Percentiles rank a stretch among this genome's conserved stretches.
phyloP scores from a whole-genome alignment of 2,888 invertebrate species.

The Adineta ricciae region DNA sequence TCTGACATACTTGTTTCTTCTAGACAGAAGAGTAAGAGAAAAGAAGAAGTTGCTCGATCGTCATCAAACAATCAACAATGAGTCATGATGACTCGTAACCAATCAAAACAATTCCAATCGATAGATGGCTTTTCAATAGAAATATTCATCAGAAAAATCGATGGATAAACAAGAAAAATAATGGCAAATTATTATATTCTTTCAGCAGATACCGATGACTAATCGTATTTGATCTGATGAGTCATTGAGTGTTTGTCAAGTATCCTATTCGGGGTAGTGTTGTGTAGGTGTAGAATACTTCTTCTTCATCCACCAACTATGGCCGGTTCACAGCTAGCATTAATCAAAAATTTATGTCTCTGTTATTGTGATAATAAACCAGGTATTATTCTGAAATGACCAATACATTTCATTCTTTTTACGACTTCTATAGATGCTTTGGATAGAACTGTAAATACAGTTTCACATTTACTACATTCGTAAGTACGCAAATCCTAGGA shows the following conservation, averaged over 20 bases:
- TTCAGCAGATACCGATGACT: neutral
- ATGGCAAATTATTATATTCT: neutral
- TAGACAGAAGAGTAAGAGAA: neutral
- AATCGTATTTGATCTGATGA: neutral
- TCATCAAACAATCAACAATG: neutral
- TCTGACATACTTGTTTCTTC: too few relatives aligned
- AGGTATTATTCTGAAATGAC: neutral
- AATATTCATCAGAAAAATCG: neutral
- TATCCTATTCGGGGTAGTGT: neutral
- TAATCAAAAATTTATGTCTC: constrained; percentile 17
- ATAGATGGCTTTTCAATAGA: neutral
- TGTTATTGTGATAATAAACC: constrained; percentile 21
- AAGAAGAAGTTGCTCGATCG: neutral
- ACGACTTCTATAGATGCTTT: neutral
- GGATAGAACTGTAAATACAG: neutral
- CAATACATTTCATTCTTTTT: neutral
- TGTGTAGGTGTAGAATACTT: too few relatives aligned
- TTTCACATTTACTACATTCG: neutral
- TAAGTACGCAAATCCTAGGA: neutral
- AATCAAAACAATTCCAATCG: neutral
- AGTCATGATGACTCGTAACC: neutral
- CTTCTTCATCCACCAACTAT: neutral
- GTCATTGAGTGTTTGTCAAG: neutral
- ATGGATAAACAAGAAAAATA: neutral
- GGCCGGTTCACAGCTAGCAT: neutral